These are phyloP conservation scores for Telmatochromis sp. DNA, from an alignment of 2,113 vertebrate genomes.

Conservation along the genomic window DNA sequence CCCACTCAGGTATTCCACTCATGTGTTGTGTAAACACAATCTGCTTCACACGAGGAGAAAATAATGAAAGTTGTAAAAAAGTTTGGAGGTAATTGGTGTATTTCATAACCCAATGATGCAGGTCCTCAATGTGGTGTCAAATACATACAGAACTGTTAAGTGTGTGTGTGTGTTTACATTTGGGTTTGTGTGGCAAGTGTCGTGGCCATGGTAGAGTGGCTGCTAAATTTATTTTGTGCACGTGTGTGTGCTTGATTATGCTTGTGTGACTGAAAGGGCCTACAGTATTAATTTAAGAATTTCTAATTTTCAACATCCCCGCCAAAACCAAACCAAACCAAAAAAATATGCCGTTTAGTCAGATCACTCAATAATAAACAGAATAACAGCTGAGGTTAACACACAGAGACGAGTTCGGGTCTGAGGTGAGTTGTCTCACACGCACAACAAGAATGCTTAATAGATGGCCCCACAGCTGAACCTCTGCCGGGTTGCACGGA, in stretches of 20 bases:
- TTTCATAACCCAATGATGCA: slow-evolving; percentile 63
- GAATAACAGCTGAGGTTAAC: slow-evolving; percentile 29
- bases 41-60: slow-evolving; percentile 47
- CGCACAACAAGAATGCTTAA: slow-evolving; percentile 48
- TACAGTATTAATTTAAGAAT: slow-evolving; percentile 12
- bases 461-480: slow-evolving; percentile 37
- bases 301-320: neutral
- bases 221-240: slow-evolving; percentile 24
- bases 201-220: slow-evolving; percentile 24
- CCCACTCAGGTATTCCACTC: slow-evolving; percentile 42
- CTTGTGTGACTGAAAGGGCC: neutral
- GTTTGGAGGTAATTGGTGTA: slow-evolving; percentile 59
- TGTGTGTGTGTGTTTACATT: slow-evolving; percentile 26
- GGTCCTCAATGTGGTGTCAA: slow-evolving; percentile 47
- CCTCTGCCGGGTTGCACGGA: slow-evolving; percentile 21
- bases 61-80: slow-evolving; percentile 49
- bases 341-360: neutral
- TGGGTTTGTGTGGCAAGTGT: slow-evolving; percentile 39
- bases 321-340: neutral
- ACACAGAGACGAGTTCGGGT: slow-evolving; percentile 15
- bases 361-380: slow-evolving; percentile 20
- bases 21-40: slow-evolving; percentile 19
- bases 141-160: slow-evolving; percentile 33
- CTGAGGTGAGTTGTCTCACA: slow-evolving; percentile 28
- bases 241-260: slow-evolving; percentile 35